Evolutionary conservation across 2,797 vertebrate genomes (phyloP), one percentile per base, ranked within the genome.

Genomic region (Cynodonichthys magdalenae): DNA sequence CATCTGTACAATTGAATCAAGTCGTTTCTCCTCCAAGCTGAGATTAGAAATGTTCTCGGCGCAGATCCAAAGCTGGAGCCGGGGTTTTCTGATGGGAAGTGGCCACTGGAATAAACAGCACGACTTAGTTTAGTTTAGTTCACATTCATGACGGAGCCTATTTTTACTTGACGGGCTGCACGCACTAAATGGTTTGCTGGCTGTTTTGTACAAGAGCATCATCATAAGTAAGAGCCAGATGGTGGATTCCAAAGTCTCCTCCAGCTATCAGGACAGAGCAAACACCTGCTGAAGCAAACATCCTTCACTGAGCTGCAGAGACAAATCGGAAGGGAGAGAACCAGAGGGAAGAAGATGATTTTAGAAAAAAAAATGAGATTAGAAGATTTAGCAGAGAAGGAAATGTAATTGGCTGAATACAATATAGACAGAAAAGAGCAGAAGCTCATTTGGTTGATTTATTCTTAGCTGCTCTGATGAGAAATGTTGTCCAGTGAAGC

Each of bases 1-100:
- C 87, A 84, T 84, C 85, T 89, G 90, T 86, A 80, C 88, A 85
- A 90, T 91, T 84, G 79, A 79, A 90, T 90, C 89, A 88, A 79
- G 67, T 85, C 69, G 67, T 71, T 85, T 82, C 66, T 80, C 67
- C 69, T 82, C 72, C 52, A 59, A 87, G 58, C 74, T 70, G 67
- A 69, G 69, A 71, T 71, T 68, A 74, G 69, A 84, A 84, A 77
- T 65, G 52, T 78, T 79, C 71, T 66, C 11, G 52, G 74, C 79
- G 68, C 70, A 87, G 63, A 42, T 78, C 69, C 85, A 67, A 59
- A 70, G 68, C 53, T 48, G 24, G 66, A 75, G 80, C 71, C 0
- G 3, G 48, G 55, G 41, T 49, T 76, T 81, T 63, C 41, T 77
- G 76, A 84, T 62, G 34, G 72, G 69, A 75, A 74, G 81, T 81